Evolutionary conservation across 2,113 vertebrate genomes (phyloP), one percentile per base, ranked within the genome.

Genomic region (Chauna torquata): DNA sequence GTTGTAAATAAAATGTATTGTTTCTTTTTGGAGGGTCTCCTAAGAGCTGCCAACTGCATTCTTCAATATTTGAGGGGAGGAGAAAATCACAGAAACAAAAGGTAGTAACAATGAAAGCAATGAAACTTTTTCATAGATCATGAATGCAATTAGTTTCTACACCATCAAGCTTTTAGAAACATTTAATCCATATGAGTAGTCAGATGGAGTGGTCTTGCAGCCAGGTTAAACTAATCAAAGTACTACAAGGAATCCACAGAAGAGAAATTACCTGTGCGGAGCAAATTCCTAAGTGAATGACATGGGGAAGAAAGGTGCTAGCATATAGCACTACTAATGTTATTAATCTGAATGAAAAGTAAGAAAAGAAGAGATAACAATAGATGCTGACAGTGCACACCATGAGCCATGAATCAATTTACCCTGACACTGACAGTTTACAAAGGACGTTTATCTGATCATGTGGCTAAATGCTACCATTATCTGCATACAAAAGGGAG

Each of bases 281-380:
- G 70, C 24, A 97, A 77, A 75, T 86, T 96, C 81, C 82, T 76
- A 91, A 88, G 40, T 87, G 88, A 93, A 28, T 92, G 92, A 96
- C 87, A 19, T 62, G 64, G 50, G 34, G 79, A 94, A 92, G 42
- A 97, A 95, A 94, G 61, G 83, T 91, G 27, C 64, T 68, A 94
- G 76, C 47, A 55, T 69, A 88, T n/a, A 92, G 52, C 57, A 93
- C 58, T 61, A 94, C 49, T 97, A 96, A 97, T 5, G 12, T 96
- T 97, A 97, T 98, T 97, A 97, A 98, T 97, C 94, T 97, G 87
- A 96, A 95, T 95, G 95, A 95, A 97, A 98, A 80, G 71, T 52
- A 50, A 72, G 62, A 93, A 92, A 82, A 85, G 62, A 97, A 96
- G 94, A 74, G 89, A 88, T 75, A 97, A 96, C 88, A 97, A 92